Evolutionary conservation across 2,113 vertebrate genomes (phyloP), one percentile per base, ranked within the genome.

Genomic region (Sarotherodon lohbergeri): DNA sequence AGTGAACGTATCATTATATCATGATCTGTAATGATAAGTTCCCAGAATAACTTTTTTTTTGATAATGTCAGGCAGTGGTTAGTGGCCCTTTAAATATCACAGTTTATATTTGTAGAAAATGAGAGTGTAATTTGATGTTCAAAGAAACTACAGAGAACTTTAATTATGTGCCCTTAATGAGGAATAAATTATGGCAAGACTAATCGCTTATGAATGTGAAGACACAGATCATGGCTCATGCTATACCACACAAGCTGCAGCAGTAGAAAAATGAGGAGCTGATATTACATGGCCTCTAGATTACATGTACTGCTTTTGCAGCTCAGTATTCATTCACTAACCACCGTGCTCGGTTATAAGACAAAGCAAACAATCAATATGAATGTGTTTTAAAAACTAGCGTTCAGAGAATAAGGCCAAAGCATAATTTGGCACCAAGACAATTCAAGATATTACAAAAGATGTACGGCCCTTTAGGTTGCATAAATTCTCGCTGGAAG

Each of bases 171-270:
- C 59, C 86, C 91, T 94, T 96, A 96, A 96, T 96, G 95, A 95
- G 88, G 93, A 95, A 95, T 96, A 94, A 95, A 96, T 96, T 95
- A 96, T 93, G 90, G 93, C 85, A 91, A 89, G 93, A 95, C 95
- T 96, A 96, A 97, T 96, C 94, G 93, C 93, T 94, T 95, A 89
- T 95, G 95, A 96, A 96, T 96, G 93, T 95, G 96, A 94, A 93
- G 96, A 95, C 94, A 95, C 94, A 95, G 95, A 96, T 95, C 93
- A 95, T 84, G 87, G 93, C 93, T 92, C 89, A 88, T 91, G 92
- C 94, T 91, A 89, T 68, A 92, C 90, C 91, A 87, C 87, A 82
- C 83, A 90, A 78, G 88, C 91, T 90, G 88, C 83, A 61, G 89
- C 79, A 39, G 76, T 5, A 78, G 86, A 82, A 84, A 86, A 91